Percentiles rank a stretch among this genome's conserved stretches.
Conservation (phyloP, 2,888 invertebrate species). For the Macrosiphum euphorbiae region DNA sequence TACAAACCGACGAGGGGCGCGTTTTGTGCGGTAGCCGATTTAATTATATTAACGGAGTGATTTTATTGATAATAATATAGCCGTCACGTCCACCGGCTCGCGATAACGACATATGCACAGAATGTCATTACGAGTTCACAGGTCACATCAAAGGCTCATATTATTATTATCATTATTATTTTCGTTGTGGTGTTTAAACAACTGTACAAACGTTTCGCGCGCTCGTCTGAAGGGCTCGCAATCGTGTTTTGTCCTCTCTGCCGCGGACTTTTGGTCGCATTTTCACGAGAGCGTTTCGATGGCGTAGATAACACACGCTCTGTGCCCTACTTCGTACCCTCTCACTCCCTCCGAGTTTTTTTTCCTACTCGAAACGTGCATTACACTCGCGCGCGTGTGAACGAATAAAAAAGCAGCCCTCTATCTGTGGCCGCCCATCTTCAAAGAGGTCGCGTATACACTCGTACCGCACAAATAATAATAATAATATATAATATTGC, state of each 20-base stretch:
- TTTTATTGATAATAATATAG: background rate
- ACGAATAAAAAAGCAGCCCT: background rate
- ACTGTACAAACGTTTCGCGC: background rate
- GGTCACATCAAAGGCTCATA: background rate
- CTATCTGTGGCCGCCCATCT: conserved; percentile 26
- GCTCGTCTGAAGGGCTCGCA: background rate
- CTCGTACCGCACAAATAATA: background rate
- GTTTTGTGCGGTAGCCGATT: background rate
- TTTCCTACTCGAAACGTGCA: background rate
- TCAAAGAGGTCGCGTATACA: conserved; percentile 25
- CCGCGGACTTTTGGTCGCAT: background rate
- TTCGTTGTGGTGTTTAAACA: background rate
- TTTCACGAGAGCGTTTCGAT: conserved; percentile 33
- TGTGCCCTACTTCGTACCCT: background rate
- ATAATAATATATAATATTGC: background rate
- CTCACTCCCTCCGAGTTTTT: background rate
- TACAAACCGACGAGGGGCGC: background rate
- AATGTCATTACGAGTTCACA: background rate
- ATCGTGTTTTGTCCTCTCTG: background rate
- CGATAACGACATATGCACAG: background rate
- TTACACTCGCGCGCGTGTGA: background rate
- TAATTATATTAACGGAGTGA: background rate
- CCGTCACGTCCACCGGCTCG: too few species aligned
- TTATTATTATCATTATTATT: background rate
- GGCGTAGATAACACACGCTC: conserved; percentile 42